Percentiles rank a stretch among this genome's conserved stretches.
phyloP scores from a whole-genome alignment of 1,140 invertebrate species.

The Cydia pomonella region DNA sequence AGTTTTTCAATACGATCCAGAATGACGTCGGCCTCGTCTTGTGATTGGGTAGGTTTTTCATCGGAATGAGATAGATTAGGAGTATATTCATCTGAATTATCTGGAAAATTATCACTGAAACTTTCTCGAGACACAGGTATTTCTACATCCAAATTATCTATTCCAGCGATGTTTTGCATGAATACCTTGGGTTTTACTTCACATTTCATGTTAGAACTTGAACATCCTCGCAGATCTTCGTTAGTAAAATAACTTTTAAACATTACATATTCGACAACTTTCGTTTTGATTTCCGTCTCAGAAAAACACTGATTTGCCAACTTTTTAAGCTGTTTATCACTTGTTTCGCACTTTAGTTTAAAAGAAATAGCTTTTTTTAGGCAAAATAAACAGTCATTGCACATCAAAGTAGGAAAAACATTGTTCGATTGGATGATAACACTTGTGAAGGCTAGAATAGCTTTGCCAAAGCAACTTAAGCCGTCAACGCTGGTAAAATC shows the following conservation, averaged over 20 bases:
- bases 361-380: constrained; percentile 65
- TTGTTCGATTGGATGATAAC: constrained; percentile 56
- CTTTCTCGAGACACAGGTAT: not conserved
- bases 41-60: not conserved
- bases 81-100: not conserved
- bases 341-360: constrained; percentile 62
- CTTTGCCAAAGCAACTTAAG: constrained; percentile 58
- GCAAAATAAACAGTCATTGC: constrained; percentile 56
- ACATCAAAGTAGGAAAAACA: constrained; percentile 60
- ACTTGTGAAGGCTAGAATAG: constrained; percentile 54
- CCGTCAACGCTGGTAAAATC: constrained; percentile 50
- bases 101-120: constrained; percentile 22
- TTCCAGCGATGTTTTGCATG: not conserved
- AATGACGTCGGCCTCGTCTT: not conserved
- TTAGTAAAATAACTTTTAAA: constrained; percentile 51
- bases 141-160: constrained; percentile 1
- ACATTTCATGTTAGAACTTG: not conserved
- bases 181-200: constrained; percentile 6
- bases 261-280: constrained; percentile 51
- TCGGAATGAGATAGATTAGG: not conserved
- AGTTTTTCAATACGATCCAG: constrained; percentile 19
- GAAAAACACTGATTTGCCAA: constrained; percentile 32
- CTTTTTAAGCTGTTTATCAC: constrained; percentile 47
- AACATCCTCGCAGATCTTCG: constrained; percentile 22
- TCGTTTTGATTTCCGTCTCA: constrained; percentile 27